Evolutionary conservation across 2,797 vertebrate species (phyloP).

Genomic region (Pipistrellus pygmaeus): DNA sequence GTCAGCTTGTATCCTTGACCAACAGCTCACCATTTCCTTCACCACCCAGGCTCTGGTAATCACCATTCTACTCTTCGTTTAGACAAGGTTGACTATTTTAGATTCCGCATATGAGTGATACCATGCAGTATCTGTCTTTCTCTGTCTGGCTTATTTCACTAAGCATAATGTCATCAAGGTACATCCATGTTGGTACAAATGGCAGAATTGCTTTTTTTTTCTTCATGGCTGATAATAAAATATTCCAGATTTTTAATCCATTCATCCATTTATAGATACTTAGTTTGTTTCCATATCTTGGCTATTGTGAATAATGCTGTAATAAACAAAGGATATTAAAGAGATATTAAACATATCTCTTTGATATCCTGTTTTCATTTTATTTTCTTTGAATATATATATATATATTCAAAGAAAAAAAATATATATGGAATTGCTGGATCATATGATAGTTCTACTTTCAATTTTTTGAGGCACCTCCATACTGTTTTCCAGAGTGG

Average conservation of each 20-base stretch:
- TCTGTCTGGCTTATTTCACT: neutral
- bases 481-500: neutral
- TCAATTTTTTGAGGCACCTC: neutral
- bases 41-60: neutral
- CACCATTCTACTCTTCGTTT: neutral
- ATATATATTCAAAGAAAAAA: no score
- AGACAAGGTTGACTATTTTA: neutral
- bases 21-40: neutral
- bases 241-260: neutral
- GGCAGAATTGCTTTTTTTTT: neutral
- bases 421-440: neutral
- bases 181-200: neutral
- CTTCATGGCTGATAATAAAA: no score
- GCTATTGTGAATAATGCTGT: neutral
- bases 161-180: neutral
- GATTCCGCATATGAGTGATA: neutral
- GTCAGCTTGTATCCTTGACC: neutral
- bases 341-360: neutral
- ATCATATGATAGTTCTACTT: neutral
- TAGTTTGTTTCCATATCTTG: neutral
- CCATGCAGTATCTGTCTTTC: neutral
- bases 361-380: neutral
- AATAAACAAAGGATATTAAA: neutral
- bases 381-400: neutral
- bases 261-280: neutral